Evolutionary conservation across 2,888 invertebrate species (phyloP), one percentile per base, ranked within the genome.

Genomic region (Sphaerophoria taeniata): DNA sequence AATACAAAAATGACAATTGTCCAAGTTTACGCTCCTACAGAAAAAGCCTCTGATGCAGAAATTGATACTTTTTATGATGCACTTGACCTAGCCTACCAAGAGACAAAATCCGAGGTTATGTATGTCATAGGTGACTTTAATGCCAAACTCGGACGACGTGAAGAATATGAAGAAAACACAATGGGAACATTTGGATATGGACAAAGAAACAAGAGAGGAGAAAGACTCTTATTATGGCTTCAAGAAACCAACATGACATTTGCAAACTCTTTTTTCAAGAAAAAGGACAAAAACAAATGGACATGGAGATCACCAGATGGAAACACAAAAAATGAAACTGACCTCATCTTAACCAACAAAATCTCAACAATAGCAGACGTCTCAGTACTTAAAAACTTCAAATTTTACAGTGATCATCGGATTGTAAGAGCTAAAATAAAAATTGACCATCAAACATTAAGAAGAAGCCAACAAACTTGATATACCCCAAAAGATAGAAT

Each of bases 271-370:
- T 56, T 56, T 36, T 7, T 33, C 4, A 56, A 56, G 9, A 56
- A 56, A 36, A 34, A 56, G 7, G 34, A 56, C 11, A 14, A 56
- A 56, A 14, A 11, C 5, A 36, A 58, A 58, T 58, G 56, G 58
- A 58, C 58, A 16, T 39, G 58, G 58, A 3, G 7, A 16, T 39
- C 58, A 11, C 58, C 45, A 6, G 55, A 55, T 34, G 9, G 56
- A 53, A 53, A 24, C 24, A 56, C 34, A 34, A 36, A 34, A 34
- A 56, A 56, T 9, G 14, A 56, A 56, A n/a, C 6, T 56, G 56
- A 56, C 34, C 14, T 56, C 7, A 7, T 4, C 2, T 7, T 56
- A 14, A 56, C 56, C 0, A 56, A 56, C 11, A 34, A 56, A 39
- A 9, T 56, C 0, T 11, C 33, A n/a, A 14, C 56, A 56, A 6